A percentile compares a stretch with the other conserved stretches of the same genome.
These are phyloP conservation scores for Neostethus bicornis DNA, from an alignment of 2,797 vertebrate species.

Conservation along the genomic window DNA sequence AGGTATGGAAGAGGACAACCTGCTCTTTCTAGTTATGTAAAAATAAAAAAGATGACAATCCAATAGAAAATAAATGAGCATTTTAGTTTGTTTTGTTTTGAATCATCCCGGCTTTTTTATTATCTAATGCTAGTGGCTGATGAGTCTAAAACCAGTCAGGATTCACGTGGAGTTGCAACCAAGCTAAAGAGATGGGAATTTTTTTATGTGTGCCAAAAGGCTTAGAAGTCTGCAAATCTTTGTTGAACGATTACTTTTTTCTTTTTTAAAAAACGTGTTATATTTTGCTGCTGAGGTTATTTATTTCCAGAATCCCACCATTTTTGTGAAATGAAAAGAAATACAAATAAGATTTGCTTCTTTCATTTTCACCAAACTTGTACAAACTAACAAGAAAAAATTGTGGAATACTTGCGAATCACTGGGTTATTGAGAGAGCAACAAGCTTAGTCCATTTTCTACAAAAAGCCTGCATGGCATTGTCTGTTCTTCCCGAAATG, in stretches of 20 bases:
- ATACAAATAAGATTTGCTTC: conserved; percentile 21
- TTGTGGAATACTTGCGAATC: conserved; percentile 33
- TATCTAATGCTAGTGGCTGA: conserved; percentile 30
- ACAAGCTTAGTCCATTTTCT: conserved; percentile 8
- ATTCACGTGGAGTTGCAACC: conserved; percentile 52
- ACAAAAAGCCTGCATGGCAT: conserved; percentile 18
- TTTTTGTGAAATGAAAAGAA: conserved; percentile 17
- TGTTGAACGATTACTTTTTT: conserved; percentile 63
- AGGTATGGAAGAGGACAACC: conserved; percentile 38
- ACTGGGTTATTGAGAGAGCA: conserved; percentile 49
- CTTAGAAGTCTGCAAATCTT: conserved; percentile 66
- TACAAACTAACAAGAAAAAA: conserved; percentile 2
- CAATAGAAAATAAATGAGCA: conserved; percentile 57
- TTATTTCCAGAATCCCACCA: conserved; percentile 22
- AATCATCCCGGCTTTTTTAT: conserved; percentile 35
- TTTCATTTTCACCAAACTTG: conserved; percentile 13
- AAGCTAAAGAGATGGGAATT: conserved; percentile 59
- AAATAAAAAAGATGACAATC: conserved; percentile 75
- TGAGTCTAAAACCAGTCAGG: conserved; percentile 84
- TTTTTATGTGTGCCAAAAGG: conserved; percentile 61
- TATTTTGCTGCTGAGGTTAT: conserved; percentile 18
- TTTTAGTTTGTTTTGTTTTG: conserved; percentile 33
- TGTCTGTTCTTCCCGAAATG: conserved; percentile 8
- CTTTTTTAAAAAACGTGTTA: conserved; percentile 48
- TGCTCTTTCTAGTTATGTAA: conserved; percentile 49